These are phyloP conservation scores for Microctonus hyperodae DNA, from an alignment of 2,888 invertebrate genomes.

Conservation along the genomic window DNA sequence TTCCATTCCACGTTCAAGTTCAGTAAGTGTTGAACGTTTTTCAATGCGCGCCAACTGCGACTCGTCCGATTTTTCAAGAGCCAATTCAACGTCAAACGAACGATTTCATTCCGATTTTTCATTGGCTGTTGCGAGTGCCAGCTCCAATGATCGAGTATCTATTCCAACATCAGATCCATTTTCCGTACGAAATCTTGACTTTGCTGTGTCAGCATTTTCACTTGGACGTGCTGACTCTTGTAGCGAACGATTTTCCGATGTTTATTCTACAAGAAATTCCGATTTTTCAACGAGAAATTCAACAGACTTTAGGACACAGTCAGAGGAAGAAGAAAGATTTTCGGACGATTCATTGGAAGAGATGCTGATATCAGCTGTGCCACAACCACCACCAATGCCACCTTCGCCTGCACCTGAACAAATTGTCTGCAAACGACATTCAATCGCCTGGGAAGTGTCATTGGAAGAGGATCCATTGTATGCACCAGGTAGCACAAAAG, in stretches of 20 bases:
- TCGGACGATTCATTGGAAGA: constrained; percentile 87
- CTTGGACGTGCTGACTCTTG: constrained; percentile 54
- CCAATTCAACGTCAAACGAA: constrained; percentile 60
- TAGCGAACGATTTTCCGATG: constrained; percentile 57
- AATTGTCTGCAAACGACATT: constrained; percentile 70
- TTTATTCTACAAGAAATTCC: constrained; percentile 58
- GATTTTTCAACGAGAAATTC: constrained; percentile 60
- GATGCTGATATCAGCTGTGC: constrained; percentile 64
- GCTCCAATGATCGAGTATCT: constrained; percentile 60
- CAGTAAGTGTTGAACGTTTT: constrained; percentile 59
- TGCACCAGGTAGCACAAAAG: constrained; percentile 76
- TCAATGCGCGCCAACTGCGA: constrained; percentile 61
- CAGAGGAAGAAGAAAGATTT: constrained; percentile 72
- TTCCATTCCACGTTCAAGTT: constrained; percentile 59
- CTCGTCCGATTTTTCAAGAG: constrained; percentile 60
- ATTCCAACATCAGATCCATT: constrained; percentile 59
- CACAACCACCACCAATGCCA: constrained; percentile 70
- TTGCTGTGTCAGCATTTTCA: constrained; percentile 54
- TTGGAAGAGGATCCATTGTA: constrained; percentile 75
- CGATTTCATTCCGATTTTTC: constrained; percentile 61
- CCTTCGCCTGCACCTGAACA: constrained; percentile 63
- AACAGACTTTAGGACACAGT: constrained; percentile 60
- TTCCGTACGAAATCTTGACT: constrained; percentile 57
- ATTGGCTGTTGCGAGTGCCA: constrained; percentile 59
- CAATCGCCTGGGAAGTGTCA: constrained; percentile 89